phyloP scores from a whole-genome alignment of 1,140 invertebrate species.

The Ephestia elutella region DNA sequence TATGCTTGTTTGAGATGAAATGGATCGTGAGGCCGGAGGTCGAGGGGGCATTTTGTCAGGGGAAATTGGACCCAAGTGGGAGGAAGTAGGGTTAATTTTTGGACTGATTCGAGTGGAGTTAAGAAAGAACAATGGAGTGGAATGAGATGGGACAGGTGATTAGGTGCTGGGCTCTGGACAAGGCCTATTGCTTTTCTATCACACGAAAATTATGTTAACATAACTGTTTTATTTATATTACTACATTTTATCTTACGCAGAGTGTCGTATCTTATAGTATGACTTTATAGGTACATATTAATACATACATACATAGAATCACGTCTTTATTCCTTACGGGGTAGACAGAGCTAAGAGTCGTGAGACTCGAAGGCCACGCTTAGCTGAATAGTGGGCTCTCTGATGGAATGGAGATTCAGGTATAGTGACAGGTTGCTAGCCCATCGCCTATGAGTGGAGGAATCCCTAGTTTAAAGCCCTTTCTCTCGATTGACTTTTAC shows the following conservation, averaged over 20 bases:
- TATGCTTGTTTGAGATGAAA: slow-evolving; percentile 65
- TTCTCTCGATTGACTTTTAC: too few relatives aligned
- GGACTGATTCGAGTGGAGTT: slow-evolving; percentile 7
- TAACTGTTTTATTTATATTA: slow-evolving; percentile 13
- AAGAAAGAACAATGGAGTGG: slow-evolving; percentile 39
- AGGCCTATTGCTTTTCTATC: slow-evolving; percentile 17
- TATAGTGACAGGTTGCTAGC: too few relatives aligned
- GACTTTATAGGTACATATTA: too few relatives aligned
- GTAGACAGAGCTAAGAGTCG: too few relatives aligned
- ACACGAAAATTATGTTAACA: slow-evolving; percentile 21
- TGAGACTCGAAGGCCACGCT: too few relatives aligned
- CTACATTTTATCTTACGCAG: neutral
- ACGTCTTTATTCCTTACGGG: too few relatives aligned
- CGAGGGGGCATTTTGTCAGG: slow-evolving; percentile 26
- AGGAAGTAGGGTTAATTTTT: slow-evolving; percentile 32
- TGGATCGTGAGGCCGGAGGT: slow-evolving; percentile 66
- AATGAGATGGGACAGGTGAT: slow-evolving; percentile 59
- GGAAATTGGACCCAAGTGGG: slow-evolving; percentile 20
- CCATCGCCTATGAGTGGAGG: too few relatives aligned
- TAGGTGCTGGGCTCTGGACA: slow-evolving; percentile 25
- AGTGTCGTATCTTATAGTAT: too few relatives aligned
- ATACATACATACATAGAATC: too few relatives aligned
- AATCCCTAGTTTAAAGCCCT: too few relatives aligned
- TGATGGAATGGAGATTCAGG: too few relatives aligned
- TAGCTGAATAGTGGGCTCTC: too few relatives aligned